phyloP scores from a whole-genome alignment of 2,113 vertebrate species.

The Scomber japonicus region DNA sequence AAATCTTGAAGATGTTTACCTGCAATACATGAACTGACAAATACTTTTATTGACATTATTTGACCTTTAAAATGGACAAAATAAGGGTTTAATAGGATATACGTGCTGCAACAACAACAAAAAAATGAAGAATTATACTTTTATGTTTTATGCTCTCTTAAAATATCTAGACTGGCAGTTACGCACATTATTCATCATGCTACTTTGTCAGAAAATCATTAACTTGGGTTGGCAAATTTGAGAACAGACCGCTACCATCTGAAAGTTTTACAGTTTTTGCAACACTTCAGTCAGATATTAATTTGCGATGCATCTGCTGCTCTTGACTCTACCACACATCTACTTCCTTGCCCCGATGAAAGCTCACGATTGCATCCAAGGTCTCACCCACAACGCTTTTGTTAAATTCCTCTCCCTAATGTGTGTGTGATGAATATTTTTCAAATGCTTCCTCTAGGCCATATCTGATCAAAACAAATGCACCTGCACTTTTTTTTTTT shows the following conservation, averaged over 20 bases:
- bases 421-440: conserved; percentile 84
- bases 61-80: no score
- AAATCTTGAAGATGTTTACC: no score
- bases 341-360: conserved; percentile 49
- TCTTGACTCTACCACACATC: conserved; percentile 55
- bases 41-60: no score
- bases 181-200: conserved; percentile 24
- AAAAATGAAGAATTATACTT: background rate
- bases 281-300: conserved; percentile 68
- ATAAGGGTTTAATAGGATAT: no score
- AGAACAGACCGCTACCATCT: conserved; percentile 41
- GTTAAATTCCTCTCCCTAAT: conserved; percentile 81
- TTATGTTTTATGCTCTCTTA: background rate
- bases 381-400: conserved; percentile 70
- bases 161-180: background rate
- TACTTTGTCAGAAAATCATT: conserved; percentile 22
- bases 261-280: conserved; percentile 70
- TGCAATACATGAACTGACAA: no score
- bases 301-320: conserved; percentile 73
- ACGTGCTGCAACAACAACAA: background rate
- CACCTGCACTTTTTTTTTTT: conserved; percentile 83
- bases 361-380: conserved; percentile 54
- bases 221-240: conserved; percentile 28
- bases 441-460: conserved; percentile 85
- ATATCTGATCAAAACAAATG: conserved; percentile 88